Evolutionary conservation across 2,113 vertebrate genomes (phyloP).

Genomic region (Nibea albiflora): DNA sequence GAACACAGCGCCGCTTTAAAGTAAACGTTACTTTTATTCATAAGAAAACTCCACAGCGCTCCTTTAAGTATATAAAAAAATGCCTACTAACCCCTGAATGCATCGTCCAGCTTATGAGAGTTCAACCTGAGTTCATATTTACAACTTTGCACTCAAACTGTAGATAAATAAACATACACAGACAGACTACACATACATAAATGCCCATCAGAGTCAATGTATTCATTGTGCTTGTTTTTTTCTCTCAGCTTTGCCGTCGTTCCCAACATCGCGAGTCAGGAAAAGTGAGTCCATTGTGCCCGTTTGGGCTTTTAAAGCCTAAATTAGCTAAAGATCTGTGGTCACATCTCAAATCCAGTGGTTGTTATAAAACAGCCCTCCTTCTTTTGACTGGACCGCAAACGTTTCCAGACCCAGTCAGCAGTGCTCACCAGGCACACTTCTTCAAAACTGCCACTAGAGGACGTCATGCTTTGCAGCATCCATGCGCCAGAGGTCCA

Average conservation of each 20-base stretch:
- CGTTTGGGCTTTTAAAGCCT: slow-evolving; percentile 20
- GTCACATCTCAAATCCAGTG: slow-evolving; percentile 32
- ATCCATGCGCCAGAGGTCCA: slow-evolving; percentile 52
- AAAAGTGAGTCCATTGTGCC: slow-evolving; percentile 17
- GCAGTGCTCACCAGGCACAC: slow-evolving; percentile 10
- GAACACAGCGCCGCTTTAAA: not conserved
- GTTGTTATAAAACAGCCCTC: slow-evolving; percentile 38
- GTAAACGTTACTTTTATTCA: not conserved
- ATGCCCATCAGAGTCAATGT: slow-evolving; percentile 16
- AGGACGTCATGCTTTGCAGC: slow-evolving; percentile 56
- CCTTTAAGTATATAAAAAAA: not conserved
- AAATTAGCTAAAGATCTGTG: slow-evolving; percentile 34
- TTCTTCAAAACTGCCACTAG: slow-evolving; percentile 63
- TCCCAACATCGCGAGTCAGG: not conserved
- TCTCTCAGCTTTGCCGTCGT: not conserved
- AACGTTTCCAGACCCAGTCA: slow-evolving; percentile 37
- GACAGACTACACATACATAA: slow-evolving; percentile 8
- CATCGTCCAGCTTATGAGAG: slow-evolving; percentile 10
- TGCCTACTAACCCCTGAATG: not conserved
- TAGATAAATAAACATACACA: slow-evolving; percentile 32
- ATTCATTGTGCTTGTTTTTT: slow-evolving; percentile 35
- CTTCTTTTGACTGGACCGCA: slow-evolving; percentile 44
- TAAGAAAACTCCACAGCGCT: not conserved
- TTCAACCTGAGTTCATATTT: slow-evolving; percentile 39
- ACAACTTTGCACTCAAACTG: not conserved